Evolutionary conservation across 2,113 vertebrate species (phyloP), one percentile per base, ranked within the genome.

Genomic region (Andinoacara biseriatus): DNA sequence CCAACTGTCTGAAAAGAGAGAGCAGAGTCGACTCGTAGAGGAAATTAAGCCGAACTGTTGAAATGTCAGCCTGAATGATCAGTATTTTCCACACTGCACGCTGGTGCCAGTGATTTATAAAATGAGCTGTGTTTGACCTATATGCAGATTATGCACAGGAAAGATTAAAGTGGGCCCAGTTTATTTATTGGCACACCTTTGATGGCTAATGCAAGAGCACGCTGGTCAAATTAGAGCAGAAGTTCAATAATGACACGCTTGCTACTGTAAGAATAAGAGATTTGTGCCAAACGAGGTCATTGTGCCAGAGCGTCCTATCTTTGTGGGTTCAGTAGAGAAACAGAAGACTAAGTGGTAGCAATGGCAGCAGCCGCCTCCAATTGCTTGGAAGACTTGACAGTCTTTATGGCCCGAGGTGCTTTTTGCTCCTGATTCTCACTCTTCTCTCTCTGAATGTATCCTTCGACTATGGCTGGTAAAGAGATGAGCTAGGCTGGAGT

Each of bases 211-310:
- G n/a, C 20, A 20, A 58, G 74, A 54, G n/a, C 31, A 58, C 63
- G 56, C n/a, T 43, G 75, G 72, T 84, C 82, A 56, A 65, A 61
- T 61, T n/a, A 80, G 77, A 76, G 43, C 76, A 69, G 75, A 49
- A 62, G 18, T 52, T 54, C 76, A 74, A 14, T 43, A 3, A 61
- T 60, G 81, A 57, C 7, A 22, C 31, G 46, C 85, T 79, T 60
- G 22, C 59, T 31, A 26, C 49, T 15, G 57, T 35, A 57, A 59
- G 69, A 87, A 86, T 35, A 13, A 58, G 13, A 74, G 67, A 60
- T 76, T 58, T 57, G 69, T 82, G 65, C 83, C 77, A 79, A 92
- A 89, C 59, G 86, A 65, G 91, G 93, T 93, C 86, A 92, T 22
- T 90, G 76, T 89, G 86, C 78, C 84, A 80, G 65, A 61, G 78